Conservation (phyloP, 2,797 vertebrate genomes). For the Steatocranus sp. region DNA sequence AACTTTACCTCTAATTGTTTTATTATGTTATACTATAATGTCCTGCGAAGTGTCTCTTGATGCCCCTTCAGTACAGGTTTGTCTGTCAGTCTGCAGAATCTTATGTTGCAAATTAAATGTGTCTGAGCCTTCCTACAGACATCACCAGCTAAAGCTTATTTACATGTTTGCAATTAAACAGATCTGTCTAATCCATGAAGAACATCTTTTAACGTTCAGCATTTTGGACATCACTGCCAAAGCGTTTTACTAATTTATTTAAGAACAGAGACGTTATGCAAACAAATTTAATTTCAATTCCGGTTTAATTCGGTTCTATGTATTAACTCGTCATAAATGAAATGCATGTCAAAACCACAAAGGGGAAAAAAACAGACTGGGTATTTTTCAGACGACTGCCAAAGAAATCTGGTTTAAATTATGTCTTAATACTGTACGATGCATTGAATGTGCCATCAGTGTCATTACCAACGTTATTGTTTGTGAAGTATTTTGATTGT, state of each 20-base stretch:
- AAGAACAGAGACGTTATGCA: constrained; percentile 27
- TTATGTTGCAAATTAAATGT: constrained; percentile 27
- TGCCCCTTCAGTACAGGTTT: not conserved
- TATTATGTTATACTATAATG: not conserved
- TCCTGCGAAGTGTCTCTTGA: not conserved
- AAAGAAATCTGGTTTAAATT: not conserved
- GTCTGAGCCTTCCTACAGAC: constrained; percentile 14
- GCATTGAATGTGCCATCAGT: not conserved
- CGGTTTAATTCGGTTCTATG: constrained; percentile 10
- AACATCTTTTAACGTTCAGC: constrained; percentile 48
- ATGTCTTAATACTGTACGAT: not conserved
- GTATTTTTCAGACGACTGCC: not conserved
- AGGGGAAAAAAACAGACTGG: not conserved
- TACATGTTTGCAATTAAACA: constrained; percentile 48
- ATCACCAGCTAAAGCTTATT: constrained; percentile 39
- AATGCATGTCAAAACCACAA: not conserved
- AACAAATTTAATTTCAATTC: constrained; percentile 27
- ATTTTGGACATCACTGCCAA: constrained; percentile 42
- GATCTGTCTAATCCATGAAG: constrained; percentile 51
- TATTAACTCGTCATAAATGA: constrained; percentile 27
- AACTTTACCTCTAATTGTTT: not conserved
- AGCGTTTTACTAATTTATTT: constrained; percentile 41
- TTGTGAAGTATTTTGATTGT: not conserved
- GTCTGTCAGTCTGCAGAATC: constrained; percentile 12
- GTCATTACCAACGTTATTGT: not conserved